These are phyloP conservation scores for Alloscopus bannaensis DNA, from an alignment of 2,888 invertebrate genomes.

Conservation along the genomic window DNA sequence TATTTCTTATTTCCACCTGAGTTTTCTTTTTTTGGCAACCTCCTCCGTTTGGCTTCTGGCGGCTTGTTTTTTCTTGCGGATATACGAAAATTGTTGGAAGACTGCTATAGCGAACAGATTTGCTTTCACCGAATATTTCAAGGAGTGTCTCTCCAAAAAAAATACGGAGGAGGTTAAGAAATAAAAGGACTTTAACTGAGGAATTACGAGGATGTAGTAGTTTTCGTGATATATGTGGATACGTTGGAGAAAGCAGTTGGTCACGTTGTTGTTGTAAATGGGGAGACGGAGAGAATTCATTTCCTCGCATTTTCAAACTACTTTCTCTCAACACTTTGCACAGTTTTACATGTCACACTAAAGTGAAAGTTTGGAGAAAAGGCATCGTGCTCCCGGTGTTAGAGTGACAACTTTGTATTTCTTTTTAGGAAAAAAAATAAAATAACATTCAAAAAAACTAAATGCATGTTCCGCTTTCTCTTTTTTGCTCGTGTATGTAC, in stretches of 20 bases:
- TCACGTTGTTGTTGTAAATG: conserved; percentile 42
- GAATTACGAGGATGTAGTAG: conserved; percentile 4
- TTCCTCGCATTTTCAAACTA: conserved; percentile 31
- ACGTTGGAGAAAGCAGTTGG: conserved; percentile 12
- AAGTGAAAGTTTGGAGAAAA: conserved; percentile 30
- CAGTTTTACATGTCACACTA: conserved; percentile 31
- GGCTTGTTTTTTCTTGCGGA: no score
- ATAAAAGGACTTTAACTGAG: background rate
- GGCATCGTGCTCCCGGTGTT: conserved; percentile 40
- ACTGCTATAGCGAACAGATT: background rate
- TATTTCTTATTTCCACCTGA: conserved; percentile 47
- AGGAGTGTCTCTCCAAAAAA: conserved; percentile 12
- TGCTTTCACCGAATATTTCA: conserved; percentile 13
- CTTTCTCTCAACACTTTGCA: conserved; percentile 14
- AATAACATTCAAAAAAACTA: no score
- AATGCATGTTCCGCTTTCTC: no score
- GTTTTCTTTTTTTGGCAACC: conserved; percentile 40
- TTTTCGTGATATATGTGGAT: background rate
- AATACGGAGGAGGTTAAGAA: background rate
- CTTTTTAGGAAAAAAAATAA: no score
- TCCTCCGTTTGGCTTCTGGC: conserved; percentile 22
- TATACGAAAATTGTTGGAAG: no score
- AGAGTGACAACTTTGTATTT: conserved; percentile 50
- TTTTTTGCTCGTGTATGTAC: no score
- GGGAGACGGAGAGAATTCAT: conserved; percentile 53